Evolutionary conservation across 2,888 invertebrate genomes (phyloP), one percentile per base, ranked within the genome.

Genomic region (Desoria tigrina): DNA sequence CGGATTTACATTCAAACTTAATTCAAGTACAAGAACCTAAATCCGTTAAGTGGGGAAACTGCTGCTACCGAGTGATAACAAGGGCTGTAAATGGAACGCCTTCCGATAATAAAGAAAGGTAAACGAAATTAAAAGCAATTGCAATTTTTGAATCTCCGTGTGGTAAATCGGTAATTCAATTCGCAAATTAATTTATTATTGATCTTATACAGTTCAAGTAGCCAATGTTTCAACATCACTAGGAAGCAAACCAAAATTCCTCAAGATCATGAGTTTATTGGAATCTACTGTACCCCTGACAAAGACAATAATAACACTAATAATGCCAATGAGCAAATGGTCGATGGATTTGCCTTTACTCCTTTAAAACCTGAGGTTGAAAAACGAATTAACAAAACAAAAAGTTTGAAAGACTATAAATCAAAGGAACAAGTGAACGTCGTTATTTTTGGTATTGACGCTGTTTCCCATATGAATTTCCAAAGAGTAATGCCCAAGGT

Each of bases 381-480:
- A 45, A 28, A 58, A 39, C 16, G 65, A 54, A 39, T 68, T 24
- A 53, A 54, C 32, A 59, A 53, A 42, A 21, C n/a, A 7, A 2
- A n/a, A 61, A 39, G n/a, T 21, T 14, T 9, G 7, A 39, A 51
- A 24, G 16, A 16, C 54, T 11, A 14, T 11, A 61, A n/a, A 21
- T 9, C 28, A 28, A 16, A 18, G 18, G 23, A 26, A 58, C 7
- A 56, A 21, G 55, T 78, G 7, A 92, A 89, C 73, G 85, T 95
- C 0, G 83, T 94, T 68, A 82, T 94, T 32, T 80, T 94, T 69
- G 94, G 94, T 11, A 81, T 94, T 51, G 94, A 94, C 79, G 88
- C 91, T 7, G 85, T 94, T 27, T 94, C 94, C 0, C 84, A 93
- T 74, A 82, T 92, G 69, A 94, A 93, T 80, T 88, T 94, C 75